Base-by-base conservation (phyloP, 2,888 invertebrate genomes). In the Corbicula japonica region DNA sequence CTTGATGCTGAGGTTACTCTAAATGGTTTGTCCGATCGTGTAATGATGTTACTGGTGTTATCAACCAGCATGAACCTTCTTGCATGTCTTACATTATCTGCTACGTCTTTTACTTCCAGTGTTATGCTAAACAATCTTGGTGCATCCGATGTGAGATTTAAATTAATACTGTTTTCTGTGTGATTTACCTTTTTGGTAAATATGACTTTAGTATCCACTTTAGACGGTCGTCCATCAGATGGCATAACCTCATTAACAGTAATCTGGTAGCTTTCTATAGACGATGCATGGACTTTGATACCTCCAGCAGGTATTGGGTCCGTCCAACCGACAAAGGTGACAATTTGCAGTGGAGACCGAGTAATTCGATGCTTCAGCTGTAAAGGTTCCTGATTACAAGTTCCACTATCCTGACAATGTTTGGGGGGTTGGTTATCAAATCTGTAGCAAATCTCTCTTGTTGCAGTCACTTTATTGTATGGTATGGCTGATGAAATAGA, bases 21-120 rank as follows among this genome's bases (percentile, higher is more conserved):
- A n/a, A 83, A 63, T 12, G 50, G 52, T 18, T 76, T 70, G 0
- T 28, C 12, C 12, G 52, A 23, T 30, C 60, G 34, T 1, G 48
- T 56, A 3, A 54, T 48, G 15, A 75, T 62, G 18, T 21, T 62
- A 5, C 62, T 52, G 0, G 82, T 70, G 32, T 84, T 84, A 62
- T 87, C 86, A 35, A 44, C 83, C 23, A 87, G 72, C 2, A 87
- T 62, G 41, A 87, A 83, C 38, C 85, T 34, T 41, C 86, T 65
- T 10, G 79, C 76, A 18, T 78, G 71, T 44, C 46, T 15, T 6
- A 72, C 70, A 60, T 87, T 87, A 10, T 75, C 71, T 0, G 84
- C 84, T 2, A 77, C 69, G 52, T 87, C 87, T 30, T 54, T 54
- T 32, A 54, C 54, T n/a, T 54, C 54, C 21, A 54, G 54, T 54